phyloP scores from a whole-genome alignment of 2,113 vertebrate genomes.

The Rhabdornis inornatus region DNA sequence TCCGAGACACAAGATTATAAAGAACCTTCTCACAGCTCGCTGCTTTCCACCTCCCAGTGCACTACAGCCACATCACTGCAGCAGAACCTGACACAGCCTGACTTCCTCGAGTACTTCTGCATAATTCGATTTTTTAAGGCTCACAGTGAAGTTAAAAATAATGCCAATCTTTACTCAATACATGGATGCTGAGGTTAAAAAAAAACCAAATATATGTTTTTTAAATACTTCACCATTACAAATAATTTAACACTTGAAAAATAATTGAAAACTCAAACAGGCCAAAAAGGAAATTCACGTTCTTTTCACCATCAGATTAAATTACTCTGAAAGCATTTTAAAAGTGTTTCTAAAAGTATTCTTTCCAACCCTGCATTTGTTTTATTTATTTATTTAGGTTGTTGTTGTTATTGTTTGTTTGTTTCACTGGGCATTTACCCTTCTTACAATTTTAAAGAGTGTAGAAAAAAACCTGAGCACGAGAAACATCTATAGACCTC shows the following conservation, averaged over 20 bases:
- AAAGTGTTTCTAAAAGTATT: neutral
- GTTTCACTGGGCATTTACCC: neutral
- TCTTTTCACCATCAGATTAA: neutral
- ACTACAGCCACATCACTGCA: neutral
- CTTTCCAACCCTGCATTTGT: neutral
- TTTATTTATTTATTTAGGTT: neutral
- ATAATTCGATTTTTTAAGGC: neutral
- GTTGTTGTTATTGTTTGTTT: neutral
- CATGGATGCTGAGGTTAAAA: neutral
- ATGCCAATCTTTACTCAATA: neutral
- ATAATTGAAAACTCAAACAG: neutral
- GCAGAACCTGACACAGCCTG: neutral
- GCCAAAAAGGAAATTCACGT: neutral
- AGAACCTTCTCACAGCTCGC: neutral
- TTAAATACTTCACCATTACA: neutral
- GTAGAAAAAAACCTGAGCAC: neutral
- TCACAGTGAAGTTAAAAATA: neutral
- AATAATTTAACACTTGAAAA: constrained; percentile 1
- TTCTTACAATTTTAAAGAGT: neutral
- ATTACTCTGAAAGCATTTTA: neutral
- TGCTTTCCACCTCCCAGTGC: neutral
- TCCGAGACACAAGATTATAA: neutral
- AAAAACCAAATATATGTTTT: neutral
- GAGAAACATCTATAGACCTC: neutral
- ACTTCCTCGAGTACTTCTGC: neutral